Conservation (phyloP, 2,797 vertebrate genomes). For the Salarias fasciatus region DNA sequence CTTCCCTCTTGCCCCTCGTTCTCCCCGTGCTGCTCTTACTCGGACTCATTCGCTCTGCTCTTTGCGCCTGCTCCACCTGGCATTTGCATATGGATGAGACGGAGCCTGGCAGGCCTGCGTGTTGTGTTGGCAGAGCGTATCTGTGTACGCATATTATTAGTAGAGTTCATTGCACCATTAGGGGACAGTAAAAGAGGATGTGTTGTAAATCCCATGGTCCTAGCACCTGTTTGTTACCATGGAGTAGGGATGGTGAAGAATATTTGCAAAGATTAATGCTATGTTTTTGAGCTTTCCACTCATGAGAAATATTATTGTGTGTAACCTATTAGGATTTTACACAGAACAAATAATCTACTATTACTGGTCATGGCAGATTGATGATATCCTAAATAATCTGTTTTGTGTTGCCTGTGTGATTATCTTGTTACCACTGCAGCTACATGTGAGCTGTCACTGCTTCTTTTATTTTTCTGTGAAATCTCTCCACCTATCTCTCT, state of each 20-base stretch:
- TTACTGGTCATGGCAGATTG: slow-evolving; percentile 10
- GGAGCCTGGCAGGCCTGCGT: slow-evolving; percentile 40
- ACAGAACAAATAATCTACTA: slow-evolving; percentile 27
- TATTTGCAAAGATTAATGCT: slow-evolving; percentile 11
- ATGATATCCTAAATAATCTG: slow-evolving; percentile 5
- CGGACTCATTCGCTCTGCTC: slow-evolving; percentile 54
- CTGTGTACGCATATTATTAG: slow-evolving; percentile 22
- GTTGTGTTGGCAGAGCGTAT: slow-evolving; percentile 28
- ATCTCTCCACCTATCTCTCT: slow-evolving; percentile 35
- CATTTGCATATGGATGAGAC: slow-evolving; percentile 69
- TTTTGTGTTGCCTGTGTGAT: neutral
- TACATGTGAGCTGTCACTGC: slow-evolving; percentile 5
- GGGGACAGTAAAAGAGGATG: slow-evolving; percentile 13
- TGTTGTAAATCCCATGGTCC: slow-evolving; percentile 26
- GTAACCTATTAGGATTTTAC: slow-evolving; percentile 11
- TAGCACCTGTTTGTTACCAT: slow-evolving; percentile 21
- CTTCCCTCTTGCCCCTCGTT: slow-evolving; percentile 34
- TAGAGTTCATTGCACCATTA: slow-evolving; percentile 29
- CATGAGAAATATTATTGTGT: neutral
- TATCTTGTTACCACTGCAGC: slow-evolving; percentile 7
- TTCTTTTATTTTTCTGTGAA: slow-evolving; percentile 3
- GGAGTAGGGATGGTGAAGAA: neutral
- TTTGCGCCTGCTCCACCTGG: slow-evolving; percentile 59
- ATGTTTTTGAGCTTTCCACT: slow-evolving; percentile 14
- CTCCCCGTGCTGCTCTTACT: slow-evolving; percentile 37